A percentile compares a stretch with the other conserved stretches of the same genome.
These are phyloP conservation scores for Eospalax fontanierii DNA, from an alignment of 2,797 vertebrate genomes.

Conservation along the genomic window DNA sequence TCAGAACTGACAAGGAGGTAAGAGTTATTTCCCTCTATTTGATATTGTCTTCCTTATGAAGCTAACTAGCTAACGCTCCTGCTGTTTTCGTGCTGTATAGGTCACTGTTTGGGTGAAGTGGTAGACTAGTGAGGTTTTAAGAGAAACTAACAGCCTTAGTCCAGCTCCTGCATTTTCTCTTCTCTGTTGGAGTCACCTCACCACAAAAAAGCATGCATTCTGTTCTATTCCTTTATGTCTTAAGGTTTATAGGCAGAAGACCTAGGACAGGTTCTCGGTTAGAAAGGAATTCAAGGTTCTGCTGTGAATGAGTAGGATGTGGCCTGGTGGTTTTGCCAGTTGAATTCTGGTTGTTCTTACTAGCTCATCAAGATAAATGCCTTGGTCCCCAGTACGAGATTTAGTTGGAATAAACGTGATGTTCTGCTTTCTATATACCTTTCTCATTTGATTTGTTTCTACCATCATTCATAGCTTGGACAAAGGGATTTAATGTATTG, in stretches of 20 bases:
- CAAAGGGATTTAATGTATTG: neutral
- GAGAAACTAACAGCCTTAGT: neutral
- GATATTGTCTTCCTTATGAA: neutral
- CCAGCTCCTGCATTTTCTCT: neutral
- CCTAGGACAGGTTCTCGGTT: neutral
- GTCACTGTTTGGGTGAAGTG: neutral
- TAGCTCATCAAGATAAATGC: neutral
- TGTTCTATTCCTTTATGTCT: neutral
- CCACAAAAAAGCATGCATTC: neutral
- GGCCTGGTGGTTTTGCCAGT: neutral
- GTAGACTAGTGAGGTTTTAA: neutral
- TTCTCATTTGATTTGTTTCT: constrained; percentile 36
- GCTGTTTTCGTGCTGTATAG: neutral
- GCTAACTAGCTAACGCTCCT: neutral
- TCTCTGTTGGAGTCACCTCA: neutral
- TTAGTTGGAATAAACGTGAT: constrained; percentile 13
- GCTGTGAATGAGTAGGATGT: neutral
- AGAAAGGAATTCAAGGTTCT: neutral
- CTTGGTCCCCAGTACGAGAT: neutral
- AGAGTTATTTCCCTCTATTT: neutral
- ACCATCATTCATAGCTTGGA: constrained; percentile 8
- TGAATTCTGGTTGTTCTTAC: neutral
- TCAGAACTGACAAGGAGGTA: neutral
- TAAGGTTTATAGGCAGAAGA: neutral
- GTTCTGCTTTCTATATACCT: neutral